Evolutionary conservation across 2,797 vertebrate species (phyloP).

Genomic region (Enteromius argenteus): DNA sequence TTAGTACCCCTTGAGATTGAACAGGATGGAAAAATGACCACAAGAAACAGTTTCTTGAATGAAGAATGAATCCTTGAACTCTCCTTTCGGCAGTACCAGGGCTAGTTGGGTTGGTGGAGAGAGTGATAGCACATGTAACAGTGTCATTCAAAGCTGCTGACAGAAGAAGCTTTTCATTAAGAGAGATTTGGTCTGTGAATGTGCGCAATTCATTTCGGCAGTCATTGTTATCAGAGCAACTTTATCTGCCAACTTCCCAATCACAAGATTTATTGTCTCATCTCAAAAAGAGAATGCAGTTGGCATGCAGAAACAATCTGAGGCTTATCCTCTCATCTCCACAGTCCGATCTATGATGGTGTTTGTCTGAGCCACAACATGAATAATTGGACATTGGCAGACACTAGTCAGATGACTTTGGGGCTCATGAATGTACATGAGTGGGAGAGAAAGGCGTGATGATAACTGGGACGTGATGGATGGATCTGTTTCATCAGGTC

Average conservation of each 20-base stretch:
- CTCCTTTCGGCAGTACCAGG: conserved; percentile 58
- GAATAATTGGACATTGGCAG: conserved; percentile 29
- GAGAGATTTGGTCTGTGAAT: conserved; percentile 5
- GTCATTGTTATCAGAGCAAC: conserved; percentile 15
- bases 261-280: conserved; percentile 53
- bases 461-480: conserved; percentile 40
- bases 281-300: conserved; percentile 44
- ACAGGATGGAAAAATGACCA: conserved; percentile 60
- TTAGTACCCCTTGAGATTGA: conserved; percentile 55
- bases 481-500: conserved; percentile 45
- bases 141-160: conserved; percentile 36
- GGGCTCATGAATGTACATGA: conserved; percentile 16
- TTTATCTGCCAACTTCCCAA: conserved; percentile 18
- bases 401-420: conserved; percentile 42
- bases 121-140: not conserved
- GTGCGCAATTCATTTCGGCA: conserved; percentile 22
- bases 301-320: conserved; percentile 20
- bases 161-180: conserved; percentile 29
- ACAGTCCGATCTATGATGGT: conserved; percentile 15
- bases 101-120: conserved; percentile 41
- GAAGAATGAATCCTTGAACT: conserved; percentile 71
- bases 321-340: conserved; percentile 30
- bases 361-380: conserved; percentile 38
- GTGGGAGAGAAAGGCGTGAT: not conserved
- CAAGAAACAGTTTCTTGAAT: conserved; percentile 61